Evolutionary conservation across 2,797 vertebrate species (phyloP), one percentile per base, ranked within the genome.

Genomic region (Lagorchestes hirsutus): DNA sequence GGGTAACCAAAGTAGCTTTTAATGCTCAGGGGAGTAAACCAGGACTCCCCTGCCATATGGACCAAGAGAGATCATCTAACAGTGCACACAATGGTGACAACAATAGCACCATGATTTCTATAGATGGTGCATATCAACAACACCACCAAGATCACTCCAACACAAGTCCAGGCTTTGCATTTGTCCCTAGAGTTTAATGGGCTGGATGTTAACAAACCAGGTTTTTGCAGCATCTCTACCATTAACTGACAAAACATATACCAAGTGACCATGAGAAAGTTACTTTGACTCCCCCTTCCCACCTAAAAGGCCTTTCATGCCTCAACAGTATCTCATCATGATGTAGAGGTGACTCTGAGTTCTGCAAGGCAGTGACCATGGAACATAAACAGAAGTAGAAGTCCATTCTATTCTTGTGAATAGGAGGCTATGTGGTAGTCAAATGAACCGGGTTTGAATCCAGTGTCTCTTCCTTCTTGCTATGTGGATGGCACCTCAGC

Each of bases 11-110:
- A 98, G 92, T 0, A 0, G 95, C 97, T 98, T 97, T 96, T 87
- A 94, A 97, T 97, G 96, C 97, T 97, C 3, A 3, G 9, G 74
- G 57, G 94, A 98, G 92, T 95, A 96, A 92, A 5, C 6, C 1
- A 0, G 58, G 82, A 50, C 95, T 96, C 97, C 95, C 90, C 96
- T 94, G 14, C 98, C 98, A 27, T 98, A 95, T 98, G 98, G 98
- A 94, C 97, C 91, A 0, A 0, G 95, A 82, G 96, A 98, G 98
- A 98, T 98, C 95, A 93, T 95, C 99, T 99, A 98, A 98, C 97
- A 14, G 5, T 1, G 0, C 1, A 50, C 92, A 11, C 55, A 8
- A 0, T 13, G 93, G 74, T 90, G 0, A 0, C 93, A 54, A 4
- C 93, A 82, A 46, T 31, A n/a, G 91, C 93, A 29, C 46, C 3